Evolutionary conservation across 2,888 invertebrate genomes (phyloP), one percentile per base, ranked within the genome.

Genomic region (Dryocosmus kuriphilus): DNA sequence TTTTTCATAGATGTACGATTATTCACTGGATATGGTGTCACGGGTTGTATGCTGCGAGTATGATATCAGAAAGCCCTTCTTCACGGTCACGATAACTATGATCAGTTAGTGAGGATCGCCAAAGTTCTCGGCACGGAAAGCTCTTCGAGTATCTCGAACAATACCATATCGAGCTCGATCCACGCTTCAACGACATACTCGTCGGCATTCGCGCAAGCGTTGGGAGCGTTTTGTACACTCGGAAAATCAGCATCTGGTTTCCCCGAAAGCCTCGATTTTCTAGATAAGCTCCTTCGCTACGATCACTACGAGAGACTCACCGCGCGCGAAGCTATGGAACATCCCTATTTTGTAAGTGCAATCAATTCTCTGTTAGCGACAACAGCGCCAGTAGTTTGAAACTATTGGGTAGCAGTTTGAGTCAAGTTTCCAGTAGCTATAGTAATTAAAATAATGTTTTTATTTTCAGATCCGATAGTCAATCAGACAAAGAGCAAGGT

Each of bases 31-130:
- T 92, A 99, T 99, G 99, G 99, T 99, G 99, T 98, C 98, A 86
- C 93, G 91, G 99, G 99, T 75, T 99, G 99, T 93, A 99, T 99
- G 99, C 94, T 90, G 99, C 99, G 86, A 98, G 98, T 89, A 99
- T 99, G 99, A 99, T 99, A 92, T 99, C 94, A 96, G 97, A 93
- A 99, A 99, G 93, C 99, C 99, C 88, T 99, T 99, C 94, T 99
- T 99, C 99, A 99, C 93, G 99, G 99, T 87, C 99, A 99, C 93
- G 99, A 99, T 93, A 99, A 99, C 93, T 99, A 99, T 93, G 99
- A 99, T 93, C 99, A 99, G 93, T 94, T 99, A 92, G 99, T 99
- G 88, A 96, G 99, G 92, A 99, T 99, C 92, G 99, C 98, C 87
- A 99, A 99, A 94, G 99, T 99, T 92, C 95, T 99, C 92, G 99